A percentile compares a stretch with the other conserved stretches of the same genome.
phyloP scores from a whole-genome alignment of 2,797 vertebrate species.

The Parotocinclus haroldoi region DNA sequence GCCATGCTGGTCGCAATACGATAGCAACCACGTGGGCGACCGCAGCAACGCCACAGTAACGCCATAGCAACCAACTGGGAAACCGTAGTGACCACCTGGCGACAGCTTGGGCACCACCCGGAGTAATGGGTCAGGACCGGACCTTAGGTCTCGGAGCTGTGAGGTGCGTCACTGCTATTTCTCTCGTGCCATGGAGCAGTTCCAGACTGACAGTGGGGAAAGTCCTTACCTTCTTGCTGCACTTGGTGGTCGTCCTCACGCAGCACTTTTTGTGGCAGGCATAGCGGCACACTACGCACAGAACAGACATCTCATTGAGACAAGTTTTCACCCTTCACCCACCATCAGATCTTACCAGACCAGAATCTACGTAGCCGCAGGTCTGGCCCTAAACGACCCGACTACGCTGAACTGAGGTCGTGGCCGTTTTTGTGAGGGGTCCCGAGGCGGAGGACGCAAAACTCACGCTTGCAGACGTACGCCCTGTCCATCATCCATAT shows the following conservation, averaged over 20 bases:
- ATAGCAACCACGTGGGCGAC: no score
- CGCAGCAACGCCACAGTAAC: no score
- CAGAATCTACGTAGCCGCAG: slow-evolving; percentile 16
- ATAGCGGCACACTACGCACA: slow-evolving; percentile 89
- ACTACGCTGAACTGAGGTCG: slow-evolving; percentile 60
- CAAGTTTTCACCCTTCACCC: neutral
- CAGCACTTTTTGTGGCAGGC: slow-evolving; percentile 99
- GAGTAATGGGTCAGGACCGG: no score
- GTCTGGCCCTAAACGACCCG: slow-evolving; percentile 62
- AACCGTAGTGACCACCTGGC: no score
- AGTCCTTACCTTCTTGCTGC: slow-evolving; percentile 90
- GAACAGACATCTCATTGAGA: slow-evolving; percentile 41
- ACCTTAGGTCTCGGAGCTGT: no score
- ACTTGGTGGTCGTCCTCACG: slow-evolving; percentile 87
- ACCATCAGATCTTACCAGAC: slow-evolving; percentile 11
- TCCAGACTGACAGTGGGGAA: neutral
- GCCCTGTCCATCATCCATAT: slow-evolving; percentile 99
- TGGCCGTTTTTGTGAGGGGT: slow-evolving; percentile 26
- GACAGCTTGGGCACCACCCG: no score
- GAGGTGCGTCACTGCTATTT: neutral
- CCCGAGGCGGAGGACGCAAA: slow-evolving; percentile 6
- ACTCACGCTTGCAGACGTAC: slow-evolving; percentile 96
- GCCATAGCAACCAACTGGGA: no score
- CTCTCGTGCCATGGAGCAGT: neutral
- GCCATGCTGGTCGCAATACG: no score